Base-by-base conservation (phyloP, 2,797 vertebrate species). In the Pteronotus mesoamericanus region DNA sequence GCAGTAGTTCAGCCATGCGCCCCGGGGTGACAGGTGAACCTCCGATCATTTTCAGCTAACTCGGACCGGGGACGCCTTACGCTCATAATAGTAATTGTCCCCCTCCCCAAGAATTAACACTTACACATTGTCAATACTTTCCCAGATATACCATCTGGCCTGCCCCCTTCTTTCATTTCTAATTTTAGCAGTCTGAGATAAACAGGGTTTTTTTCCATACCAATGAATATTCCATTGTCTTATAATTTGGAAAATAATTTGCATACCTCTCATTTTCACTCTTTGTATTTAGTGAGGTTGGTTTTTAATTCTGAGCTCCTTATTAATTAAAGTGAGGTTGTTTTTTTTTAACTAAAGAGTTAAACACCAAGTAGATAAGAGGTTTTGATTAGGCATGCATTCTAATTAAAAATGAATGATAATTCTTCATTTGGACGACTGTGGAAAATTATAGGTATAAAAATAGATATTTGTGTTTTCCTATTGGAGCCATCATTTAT, bases 221-320 rank as follows among this genome's bases (percentile, higher is more conserved):
- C 44, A 66, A 61, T 94, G 79, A 91, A 86, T 94, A 95, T 94
- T 94, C 59, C 37, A 44, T 89, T 80, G 77, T 93, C 34, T 86
- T 86, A 7, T 84, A 53, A 87, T 96, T 94, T 97, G 83, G 75
- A 88, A 91, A 72, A 66, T 69, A 83, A 96, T 87, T 57, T 48
- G 26, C 92, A 39, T 7, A 32, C 42, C 14, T 95, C 59, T 92
- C 12, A 32, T 89, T 92, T 92, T 94, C 46, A 57, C 39, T 93
- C 26, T 94, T 71, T 94, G 10, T 91, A 32, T 92, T 91, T 19
- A 66, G 82, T 80, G 0, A 2, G 21, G 26, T 66, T 61, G 51
- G 14, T 77, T 79, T 86, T 87, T 69, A 69, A 75, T 92, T 51
- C n/a, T 89, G 64, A 96, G 75, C 69, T 95, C 80, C 96, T 88